phyloP scores from a whole-genome alignment of 2,113 vertebrate genomes.

The Peromyscus leucopus region DNA sequence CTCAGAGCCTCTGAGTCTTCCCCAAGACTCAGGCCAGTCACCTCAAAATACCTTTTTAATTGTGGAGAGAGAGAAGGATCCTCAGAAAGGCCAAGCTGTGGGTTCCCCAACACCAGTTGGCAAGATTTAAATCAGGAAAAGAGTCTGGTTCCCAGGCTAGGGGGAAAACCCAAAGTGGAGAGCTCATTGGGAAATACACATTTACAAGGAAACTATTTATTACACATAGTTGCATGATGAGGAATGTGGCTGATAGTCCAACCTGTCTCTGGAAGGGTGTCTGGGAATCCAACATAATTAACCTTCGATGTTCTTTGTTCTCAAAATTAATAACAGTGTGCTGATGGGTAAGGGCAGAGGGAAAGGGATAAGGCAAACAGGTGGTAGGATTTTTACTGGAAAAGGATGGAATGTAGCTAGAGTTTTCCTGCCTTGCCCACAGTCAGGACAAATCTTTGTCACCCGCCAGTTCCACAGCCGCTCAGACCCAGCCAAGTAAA shows the following conservation, averaged over 20 bases:
- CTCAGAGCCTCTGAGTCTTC: background rate
- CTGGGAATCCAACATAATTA: slow-evolving; percentile 70
- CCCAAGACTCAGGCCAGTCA: background rate
- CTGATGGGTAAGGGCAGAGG: background rate
- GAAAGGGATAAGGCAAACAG: background rate
- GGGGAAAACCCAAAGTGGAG: slow-evolving; percentile 46
- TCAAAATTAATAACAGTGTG: slow-evolving; percentile 66
- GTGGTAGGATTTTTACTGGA: slow-evolving; percentile 45
- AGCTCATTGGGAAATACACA: slow-evolving; percentile 52
- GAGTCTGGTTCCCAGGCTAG: slow-evolving; percentile 60
- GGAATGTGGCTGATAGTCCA: slow-evolving; percentile 35
- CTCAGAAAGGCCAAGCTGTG: background rate
- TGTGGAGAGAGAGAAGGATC: background rate
- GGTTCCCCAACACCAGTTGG: background rate
- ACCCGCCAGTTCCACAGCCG: no score
- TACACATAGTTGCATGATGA: slow-evolving; percentile 59
- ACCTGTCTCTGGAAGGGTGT: slow-evolving; percentile 65
- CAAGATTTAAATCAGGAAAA: slow-evolving; percentile 66
- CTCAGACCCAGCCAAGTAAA: no score
- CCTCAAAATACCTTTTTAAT: background rate
- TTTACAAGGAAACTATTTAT: slow-evolving; percentile 74
- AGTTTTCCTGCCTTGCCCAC: no score
- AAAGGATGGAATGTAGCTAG: background rate
- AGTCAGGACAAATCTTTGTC: no score
- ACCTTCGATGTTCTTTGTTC: slow-evolving; percentile 69